Percentiles rank a stretch among this genome's conserved stretches.
Evolutionary conservation across 1,140 invertebrate genomes (phyloP).

Genomic region (Camponotus vicinus): DNA sequence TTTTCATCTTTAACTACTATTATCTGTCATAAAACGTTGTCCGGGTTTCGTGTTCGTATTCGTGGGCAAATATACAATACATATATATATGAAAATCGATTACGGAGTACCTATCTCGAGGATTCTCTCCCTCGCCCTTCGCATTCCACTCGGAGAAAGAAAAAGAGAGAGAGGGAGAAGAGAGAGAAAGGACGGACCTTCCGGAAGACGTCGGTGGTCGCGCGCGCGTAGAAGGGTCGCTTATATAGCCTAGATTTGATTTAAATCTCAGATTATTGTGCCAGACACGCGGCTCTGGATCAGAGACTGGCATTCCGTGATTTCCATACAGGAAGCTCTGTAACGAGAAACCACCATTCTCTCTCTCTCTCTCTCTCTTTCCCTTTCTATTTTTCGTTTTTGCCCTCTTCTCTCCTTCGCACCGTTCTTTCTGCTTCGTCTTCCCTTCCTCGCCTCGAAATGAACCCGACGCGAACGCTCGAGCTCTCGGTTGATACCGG

Average conservation of each 20-base stretch:
- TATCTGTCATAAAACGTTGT: neutral
- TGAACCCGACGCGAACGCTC: constrained; percentile 19
- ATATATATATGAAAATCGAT: constrained; percentile 35
- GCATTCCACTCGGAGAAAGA: constrained; percentile 31
- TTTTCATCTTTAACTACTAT: neutral
- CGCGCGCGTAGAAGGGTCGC: constrained; percentile 52
- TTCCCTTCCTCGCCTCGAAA: constrained; percentile 41
- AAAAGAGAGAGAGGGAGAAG: neutral
- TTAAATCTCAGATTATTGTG: constrained; percentile 80
- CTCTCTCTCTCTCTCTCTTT: constrained; percentile 22
- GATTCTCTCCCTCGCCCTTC: neutral
- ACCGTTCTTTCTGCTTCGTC: constrained; percentile 32
- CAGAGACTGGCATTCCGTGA: constrained; percentile 75
- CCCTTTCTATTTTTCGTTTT: constrained; percentile 35
- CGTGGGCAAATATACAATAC: neutral
- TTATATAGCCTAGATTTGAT: constrained; percentile 80
- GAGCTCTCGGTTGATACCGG: constrained; percentile 62
- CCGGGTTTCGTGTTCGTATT: neutral
- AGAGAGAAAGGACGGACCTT: constrained; percentile 35
- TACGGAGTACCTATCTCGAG: constrained; percentile 5
- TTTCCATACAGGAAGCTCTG: constrained; percentile 85
- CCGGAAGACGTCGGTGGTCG: constrained; percentile 66
- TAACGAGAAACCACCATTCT: constrained; percentile 80
- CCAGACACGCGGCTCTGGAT: constrained; percentile 68
- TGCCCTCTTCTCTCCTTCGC: constrained; percentile 29